phyloP scores from a whole-genome alignment of 2,113 vertebrate genomes.

The Macquaria australasica region DNA sequence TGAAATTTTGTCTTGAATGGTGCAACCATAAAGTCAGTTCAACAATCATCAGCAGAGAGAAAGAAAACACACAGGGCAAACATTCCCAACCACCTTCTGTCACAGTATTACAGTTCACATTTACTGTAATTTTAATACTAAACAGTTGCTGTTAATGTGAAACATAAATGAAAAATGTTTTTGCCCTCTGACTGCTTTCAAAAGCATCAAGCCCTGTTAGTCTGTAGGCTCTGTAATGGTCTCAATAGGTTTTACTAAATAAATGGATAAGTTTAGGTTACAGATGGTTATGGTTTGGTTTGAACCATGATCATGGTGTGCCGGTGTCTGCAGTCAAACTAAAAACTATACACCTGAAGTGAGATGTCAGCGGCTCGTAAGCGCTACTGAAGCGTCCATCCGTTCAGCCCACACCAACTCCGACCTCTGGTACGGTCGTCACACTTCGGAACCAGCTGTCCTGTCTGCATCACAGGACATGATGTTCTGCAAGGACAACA shows the following conservation, averaged over 20 bases:
- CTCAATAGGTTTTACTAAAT: neutral
- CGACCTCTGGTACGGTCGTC: slow-evolving; percentile 9
- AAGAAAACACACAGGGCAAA: neutral
- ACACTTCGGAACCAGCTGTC: slow-evolving; percentile 13
- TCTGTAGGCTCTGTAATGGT: neutral
- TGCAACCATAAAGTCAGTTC: neutral
- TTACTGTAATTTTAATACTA: neutral
- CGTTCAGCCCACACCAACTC: slow-evolving; percentile 3
- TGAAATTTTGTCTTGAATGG: neutral
- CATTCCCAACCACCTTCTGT: neutral
- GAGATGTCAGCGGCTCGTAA: slow-evolving; percentile 8
- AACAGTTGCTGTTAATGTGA: neutral
- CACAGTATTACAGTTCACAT: neutral
- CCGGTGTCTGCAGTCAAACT: neutral
- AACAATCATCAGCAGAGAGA: neutral
- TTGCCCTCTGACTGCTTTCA: neutral
- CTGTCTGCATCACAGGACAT: neutral
- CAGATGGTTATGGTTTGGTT: neutral
- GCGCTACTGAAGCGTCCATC: neutral
- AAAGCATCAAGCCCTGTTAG: neutral
- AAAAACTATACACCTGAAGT: neutral
- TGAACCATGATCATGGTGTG: neutral
- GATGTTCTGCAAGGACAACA: slow-evolving; percentile 15
- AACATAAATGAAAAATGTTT: neutral
- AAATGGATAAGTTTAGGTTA: neutral